These are phyloP conservation scores for Paratrypauchen microcephalus DNA, from an alignment of 2,797 vertebrate species.

Conservation along the genomic window DNA sequence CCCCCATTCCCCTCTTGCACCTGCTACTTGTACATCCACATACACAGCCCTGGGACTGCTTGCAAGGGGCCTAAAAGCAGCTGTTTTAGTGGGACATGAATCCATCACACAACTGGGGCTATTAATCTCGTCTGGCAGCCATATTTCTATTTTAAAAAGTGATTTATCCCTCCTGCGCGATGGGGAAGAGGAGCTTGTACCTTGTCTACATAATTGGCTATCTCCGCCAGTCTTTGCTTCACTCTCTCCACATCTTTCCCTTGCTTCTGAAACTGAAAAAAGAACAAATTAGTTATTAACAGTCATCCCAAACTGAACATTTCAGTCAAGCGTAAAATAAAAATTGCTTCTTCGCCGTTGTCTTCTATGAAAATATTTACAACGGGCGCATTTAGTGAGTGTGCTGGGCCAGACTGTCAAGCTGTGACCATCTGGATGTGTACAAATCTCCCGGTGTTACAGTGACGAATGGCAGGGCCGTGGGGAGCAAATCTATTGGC, in stretches of 20 bases:
- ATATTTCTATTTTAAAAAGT: conserved; percentile 63
- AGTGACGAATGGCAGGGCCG: conserved; percentile 43
- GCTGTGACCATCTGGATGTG: conserved; percentile 68
- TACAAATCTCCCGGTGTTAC: conserved; percentile 52
- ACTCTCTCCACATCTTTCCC: conserved; percentile 95
- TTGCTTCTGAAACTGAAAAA: conserved; percentile 92
- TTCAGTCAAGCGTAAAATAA: conserved; percentile 22
- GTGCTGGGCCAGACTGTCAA: conserved; percentile 50
- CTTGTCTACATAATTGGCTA: conserved; percentile 98
- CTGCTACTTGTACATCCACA: conserved; percentile 20
- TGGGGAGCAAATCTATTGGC: conserved; percentile 56
- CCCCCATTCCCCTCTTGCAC: conserved; percentile 34
- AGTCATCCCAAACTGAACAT: background rate
- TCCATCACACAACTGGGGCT: conserved; percentile 52
- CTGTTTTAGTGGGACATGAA: conserved; percentile 60
- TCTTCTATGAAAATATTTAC: conserved; percentile 30
- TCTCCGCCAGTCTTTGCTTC: conserved; percentile 94
- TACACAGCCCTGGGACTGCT: conserved; percentile 23
- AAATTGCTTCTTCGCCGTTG: conserved; percentile 5
- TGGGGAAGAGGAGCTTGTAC: conserved; percentile 72
- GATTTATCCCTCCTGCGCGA: conserved; percentile 59
- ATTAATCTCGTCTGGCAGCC: conserved; percentile 65
- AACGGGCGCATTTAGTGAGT: conserved; percentile 35
- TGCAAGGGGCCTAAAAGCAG: conserved; percentile 50
- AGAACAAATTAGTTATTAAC: conserved; percentile 18